A percentile compares a stretch with the other conserved stretches of the same genome.
These are phyloP conservation scores for Dinoponera quadriceps DNA, from an alignment of 1,140 invertebrate genomes.

Conservation along the genomic window DNA sequence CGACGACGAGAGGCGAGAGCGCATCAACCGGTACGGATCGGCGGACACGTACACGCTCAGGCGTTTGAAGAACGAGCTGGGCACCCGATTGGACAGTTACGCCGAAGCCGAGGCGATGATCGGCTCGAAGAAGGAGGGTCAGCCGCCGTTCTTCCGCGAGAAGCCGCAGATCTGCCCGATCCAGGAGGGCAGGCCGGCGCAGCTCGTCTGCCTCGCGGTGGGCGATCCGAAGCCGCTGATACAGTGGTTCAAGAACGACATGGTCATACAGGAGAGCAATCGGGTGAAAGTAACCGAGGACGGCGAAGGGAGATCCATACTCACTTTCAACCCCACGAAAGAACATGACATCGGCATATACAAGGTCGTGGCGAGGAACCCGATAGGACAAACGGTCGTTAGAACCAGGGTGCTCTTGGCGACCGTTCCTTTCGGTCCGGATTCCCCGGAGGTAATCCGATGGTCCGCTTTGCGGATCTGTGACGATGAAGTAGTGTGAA, in stretches of 20 bases:
- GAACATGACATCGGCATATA: conserved; percentile 96
- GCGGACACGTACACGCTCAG: conserved; percentile 90
- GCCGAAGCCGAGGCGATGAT: conserved; percentile 94
- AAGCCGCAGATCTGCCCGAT: conserved; percentile 93
- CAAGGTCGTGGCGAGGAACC: conserved; percentile 97
- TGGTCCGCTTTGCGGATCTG: conserved; percentile 3
- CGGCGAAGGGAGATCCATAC: conserved; percentile 91
- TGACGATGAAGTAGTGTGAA: neutral
- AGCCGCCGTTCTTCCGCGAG: conserved; percentile 93
- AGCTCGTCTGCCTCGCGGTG: conserved; percentile 93
- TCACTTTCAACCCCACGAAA: conserved; percentile 91
- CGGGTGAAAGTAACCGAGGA: conserved; percentile 92
- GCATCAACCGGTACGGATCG: conserved; percentile 92
- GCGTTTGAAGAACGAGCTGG: conserved; percentile 92
- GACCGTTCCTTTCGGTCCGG: conserved; percentile 92
- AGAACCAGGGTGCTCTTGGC: conserved; percentile 91
- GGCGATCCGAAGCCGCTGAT: conserved; percentile 95
- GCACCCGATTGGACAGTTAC: conserved; percentile 92
- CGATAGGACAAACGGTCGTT: conserved; percentile 91
- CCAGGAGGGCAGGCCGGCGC: conserved; percentile 91
- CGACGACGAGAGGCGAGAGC: conserved; percentile 93
- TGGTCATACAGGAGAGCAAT: conserved; percentile 92
- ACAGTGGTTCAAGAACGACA: conserved; percentile 98
- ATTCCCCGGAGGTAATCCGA: conserved; percentile 91
- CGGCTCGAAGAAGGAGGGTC: conserved; percentile 92